Base-by-base conservation (phyloP, 2,797 vertebrate species). In the Neostethus bicornis region DNA sequence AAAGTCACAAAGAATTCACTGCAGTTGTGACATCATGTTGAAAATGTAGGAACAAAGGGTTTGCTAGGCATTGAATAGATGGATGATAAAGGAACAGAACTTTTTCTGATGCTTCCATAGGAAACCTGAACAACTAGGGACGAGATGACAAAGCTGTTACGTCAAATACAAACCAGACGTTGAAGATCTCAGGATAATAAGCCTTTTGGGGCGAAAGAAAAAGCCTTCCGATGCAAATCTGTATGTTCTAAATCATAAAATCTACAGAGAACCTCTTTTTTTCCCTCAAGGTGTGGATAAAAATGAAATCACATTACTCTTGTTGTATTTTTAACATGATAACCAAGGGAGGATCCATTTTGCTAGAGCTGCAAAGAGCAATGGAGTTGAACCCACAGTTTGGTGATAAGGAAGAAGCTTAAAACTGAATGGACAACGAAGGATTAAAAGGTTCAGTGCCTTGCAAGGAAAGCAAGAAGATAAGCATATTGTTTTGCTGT, bases 401-500 rank as follows among this genome's bases (percentile, higher is more conserved):
- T 23, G 13, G 9, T n/a, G 26, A 2, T 51, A 20, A 41, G 57
- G 41, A 56, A 20, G 2, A 39, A 19, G 23, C 21, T 53, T 28
- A 17, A 51, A n/a, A 38, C 4, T 16, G 24, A 56, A 55, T 29
- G 49, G 39, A 61, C 31, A 65, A 44, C n/a, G 13, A 32, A 45
- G 55, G 42, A 32, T 23, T 28, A 43, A 31, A 28, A 7, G 26
- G 17, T 28, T 16, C 11, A 25, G 10, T 12, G 26, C 0, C 21
- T 13, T 9, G 25, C 1, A 5, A 17, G 11, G 20, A 50, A 44
- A 29, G 37, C 35, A 37, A 37, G 41, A 52, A 53, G 53, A 70
- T 63, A 35, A 78, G 74, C 68, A 67, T 54, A 23, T 34, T 43
- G 16, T 61, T 19, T 41, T 29, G 25, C 5, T 56, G 54, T 6